These are phyloP conservation scores for Marisa cornuarietis DNA, from an alignment of 1,140 invertebrate species.

Conservation along the genomic window DNA sequence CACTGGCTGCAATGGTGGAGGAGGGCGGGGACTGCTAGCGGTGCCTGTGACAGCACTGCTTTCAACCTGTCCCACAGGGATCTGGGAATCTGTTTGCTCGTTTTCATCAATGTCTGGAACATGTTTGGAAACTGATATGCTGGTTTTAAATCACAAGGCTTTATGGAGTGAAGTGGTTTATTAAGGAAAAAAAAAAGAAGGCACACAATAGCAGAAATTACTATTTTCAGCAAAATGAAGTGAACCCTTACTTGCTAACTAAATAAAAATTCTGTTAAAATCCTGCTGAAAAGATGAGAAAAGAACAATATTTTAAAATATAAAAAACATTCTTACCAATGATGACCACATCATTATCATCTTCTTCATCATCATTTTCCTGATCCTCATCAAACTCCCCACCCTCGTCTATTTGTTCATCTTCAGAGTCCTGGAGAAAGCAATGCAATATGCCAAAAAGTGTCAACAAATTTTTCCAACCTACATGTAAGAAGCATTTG, in stretches of 20 bases:
- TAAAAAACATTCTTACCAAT: conserved; percentile 44
- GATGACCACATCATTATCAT: conserved; percentile 64
- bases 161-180: background rate
- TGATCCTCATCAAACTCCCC: conserved; percentile 66
- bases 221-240: background rate
- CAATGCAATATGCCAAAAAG: background rate
- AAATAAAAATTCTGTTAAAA: background rate
- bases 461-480: background rate
- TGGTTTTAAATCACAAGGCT: background rate
- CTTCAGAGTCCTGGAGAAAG: conserved; percentile 30
- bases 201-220: background rate
- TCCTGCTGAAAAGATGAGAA: background rate
- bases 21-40: conserved; percentile 37
- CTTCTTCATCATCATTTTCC: conserved; percentile 55
- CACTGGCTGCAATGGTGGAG: conserved; percentile 23
- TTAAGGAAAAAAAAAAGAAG: background rate
- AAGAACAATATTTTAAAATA: conserved; percentile 21
- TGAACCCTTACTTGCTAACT: background rate
- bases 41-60: conserved; percentile 35
- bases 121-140: background rate
- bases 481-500: background rate
- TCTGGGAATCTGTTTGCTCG: conserved; percentile 10
- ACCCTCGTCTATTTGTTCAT: conserved; percentile 62
- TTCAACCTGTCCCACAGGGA: conserved; percentile 1
- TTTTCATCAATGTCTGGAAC: conserved; percentile 35